Conservation (phyloP, 2,113 vertebrate species). For the Taxidea taxus region DNA sequence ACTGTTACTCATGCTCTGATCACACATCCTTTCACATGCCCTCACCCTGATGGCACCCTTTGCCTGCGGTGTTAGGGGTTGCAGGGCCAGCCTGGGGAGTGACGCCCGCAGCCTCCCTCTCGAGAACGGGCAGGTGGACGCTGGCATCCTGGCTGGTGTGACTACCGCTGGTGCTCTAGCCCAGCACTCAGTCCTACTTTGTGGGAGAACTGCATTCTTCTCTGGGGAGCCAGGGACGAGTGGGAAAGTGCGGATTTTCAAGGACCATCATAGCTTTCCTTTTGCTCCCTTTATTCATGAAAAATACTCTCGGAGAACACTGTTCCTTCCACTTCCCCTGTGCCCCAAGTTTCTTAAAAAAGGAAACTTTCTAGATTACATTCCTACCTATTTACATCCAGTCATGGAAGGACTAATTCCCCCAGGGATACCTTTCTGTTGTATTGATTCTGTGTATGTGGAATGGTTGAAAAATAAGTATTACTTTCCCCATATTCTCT, state of each 20-base stretch:
- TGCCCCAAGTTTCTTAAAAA: neutral
- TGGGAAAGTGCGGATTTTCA: neutral
- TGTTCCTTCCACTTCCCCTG: neutral
- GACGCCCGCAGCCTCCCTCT: no score
- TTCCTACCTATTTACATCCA: neutral
- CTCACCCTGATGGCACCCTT: neutral
- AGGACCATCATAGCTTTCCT: neutral
- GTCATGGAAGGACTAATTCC: neutral
- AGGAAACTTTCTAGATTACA: neutral
- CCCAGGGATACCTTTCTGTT: neutral
- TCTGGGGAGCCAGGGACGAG: neutral
- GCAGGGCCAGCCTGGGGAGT: neutral
- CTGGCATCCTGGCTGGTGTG: neutral
- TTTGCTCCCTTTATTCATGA: neutral
- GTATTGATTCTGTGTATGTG: neutral
- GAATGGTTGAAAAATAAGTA: neutral
- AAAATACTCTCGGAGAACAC: neutral
- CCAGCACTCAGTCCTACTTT: fast-evolving
- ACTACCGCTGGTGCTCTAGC: fast-evolving
- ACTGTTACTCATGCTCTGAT: neutral
- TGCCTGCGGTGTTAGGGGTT: neutral
- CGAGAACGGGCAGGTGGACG: neutral
- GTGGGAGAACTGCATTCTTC: fast-evolving
- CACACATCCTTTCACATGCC: neutral
- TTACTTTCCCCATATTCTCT: neutral